Conservation (phyloP, 2,888 invertebrate species). For the Xanthorhoe spadicearia region DNA sequence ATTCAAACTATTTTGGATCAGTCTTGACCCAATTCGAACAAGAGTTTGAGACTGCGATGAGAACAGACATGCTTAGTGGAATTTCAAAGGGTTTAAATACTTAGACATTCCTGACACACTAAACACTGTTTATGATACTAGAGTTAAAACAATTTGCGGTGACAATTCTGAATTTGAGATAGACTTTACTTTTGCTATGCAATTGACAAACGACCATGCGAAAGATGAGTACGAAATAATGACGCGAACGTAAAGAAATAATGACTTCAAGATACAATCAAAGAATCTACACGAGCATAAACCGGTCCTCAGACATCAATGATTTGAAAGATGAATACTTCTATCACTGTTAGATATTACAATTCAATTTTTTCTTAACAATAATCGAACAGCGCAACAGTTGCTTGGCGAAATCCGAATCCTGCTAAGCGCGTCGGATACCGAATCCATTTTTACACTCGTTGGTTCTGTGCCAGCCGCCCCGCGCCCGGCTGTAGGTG, state of each 20-base stretch:
- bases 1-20: conserved; percentile 28
- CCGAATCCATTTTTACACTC: conserved; percentile 78
- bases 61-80: conserved; percentile 4
- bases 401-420: conserved; percentile 56
- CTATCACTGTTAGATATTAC: neutral
- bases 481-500: conserved; percentile 66
- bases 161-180: too few relatives aligned
- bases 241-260: too few relatives aligned
- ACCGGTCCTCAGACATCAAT: neutral
- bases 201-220: too few relatives aligned
- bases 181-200: too few relatives aligned
- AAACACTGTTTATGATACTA: neutral
- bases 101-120: neutral
- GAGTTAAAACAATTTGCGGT: too few relatives aligned
- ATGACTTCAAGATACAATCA: too few relatives aligned
- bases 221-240: too few relatives aligned
- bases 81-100: neutral
- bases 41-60: conserved; percentile 7
- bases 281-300: too few relatives aligned
- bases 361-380: neutral
- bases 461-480: conserved; percentile 76
- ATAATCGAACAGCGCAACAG: conserved; percentile 37
- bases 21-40: conserved; percentile 36
- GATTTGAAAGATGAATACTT: neutral
- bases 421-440: conserved; percentile 57